A percentile compares a stretch with the other conserved stretches of the same genome.
phyloP scores from a whole-genome alignment of 53 echinoderm and acorn worm species.

The Apostichopus leukothele region DNA sequence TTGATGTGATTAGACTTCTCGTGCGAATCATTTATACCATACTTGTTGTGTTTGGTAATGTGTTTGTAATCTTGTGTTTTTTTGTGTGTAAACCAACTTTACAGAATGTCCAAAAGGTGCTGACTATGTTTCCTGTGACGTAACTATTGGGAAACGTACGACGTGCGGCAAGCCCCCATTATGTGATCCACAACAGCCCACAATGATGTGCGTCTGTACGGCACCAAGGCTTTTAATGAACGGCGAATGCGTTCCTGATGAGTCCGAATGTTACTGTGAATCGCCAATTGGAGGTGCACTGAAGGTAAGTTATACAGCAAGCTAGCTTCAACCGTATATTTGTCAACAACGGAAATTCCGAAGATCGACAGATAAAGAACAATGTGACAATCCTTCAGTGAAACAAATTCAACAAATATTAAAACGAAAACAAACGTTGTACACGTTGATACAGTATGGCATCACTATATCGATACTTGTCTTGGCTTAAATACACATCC shows the following conservation, averaged over 20 bases:
- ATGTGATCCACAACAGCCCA: background rate
- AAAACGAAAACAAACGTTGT: too few species aligned
- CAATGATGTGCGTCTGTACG: background rate
- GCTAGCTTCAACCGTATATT: background rate
- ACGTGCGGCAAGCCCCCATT: background rate
- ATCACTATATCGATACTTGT: too few species aligned
- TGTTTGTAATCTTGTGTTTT: background rate
- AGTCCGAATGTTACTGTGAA: background rate
- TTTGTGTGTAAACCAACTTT: background rate
- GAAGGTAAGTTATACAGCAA: constrained; percentile 13
- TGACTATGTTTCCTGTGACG: background rate
- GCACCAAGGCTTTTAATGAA: constrained; percentile 6
- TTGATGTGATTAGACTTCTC: too few species aligned
- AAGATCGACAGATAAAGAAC: too few species aligned
- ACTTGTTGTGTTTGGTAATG: too few species aligned
- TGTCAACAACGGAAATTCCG: too few species aligned
- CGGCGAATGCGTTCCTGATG: constrained; percentile 22
- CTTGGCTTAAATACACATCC: too few species aligned
- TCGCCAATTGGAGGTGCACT: background rate
- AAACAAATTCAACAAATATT: too few species aligned
- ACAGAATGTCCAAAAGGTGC: background rate
- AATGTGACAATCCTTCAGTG: too few species aligned
- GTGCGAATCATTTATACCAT: too few species aligned
- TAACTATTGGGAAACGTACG: background rate
- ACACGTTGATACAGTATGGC: too few species aligned